These are phyloP conservation scores for Steinernema carpocapsae DNA, from an alignment of 2,888 invertebrate genomes.

Conservation along the genomic window DNA sequence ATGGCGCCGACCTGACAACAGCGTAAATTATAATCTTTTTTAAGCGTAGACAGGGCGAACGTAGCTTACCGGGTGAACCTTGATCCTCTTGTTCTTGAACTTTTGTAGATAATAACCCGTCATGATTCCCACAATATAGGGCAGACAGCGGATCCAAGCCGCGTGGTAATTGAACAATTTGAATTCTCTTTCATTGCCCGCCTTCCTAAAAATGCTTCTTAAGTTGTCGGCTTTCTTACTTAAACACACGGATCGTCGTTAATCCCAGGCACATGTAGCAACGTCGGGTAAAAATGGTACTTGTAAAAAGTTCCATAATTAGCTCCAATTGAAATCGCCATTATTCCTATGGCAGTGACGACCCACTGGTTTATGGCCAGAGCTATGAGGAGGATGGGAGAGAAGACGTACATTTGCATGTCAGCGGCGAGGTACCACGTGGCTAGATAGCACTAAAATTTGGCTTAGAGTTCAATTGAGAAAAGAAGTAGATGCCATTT, in stretches of 20 bases:
- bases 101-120: slow-evolving; percentile 69
- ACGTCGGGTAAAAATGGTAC: slow-evolving; percentile 51
- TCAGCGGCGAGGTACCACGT: slow-evolving; percentile 61
- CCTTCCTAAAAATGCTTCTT: background rate
- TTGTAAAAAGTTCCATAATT: slow-evolving; percentile 44
- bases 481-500: slow-evolving; percentile 36
- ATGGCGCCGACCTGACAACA: slow-evolving; percentile 37
- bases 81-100: slow-evolving; percentile 37
- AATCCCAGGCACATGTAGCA: slow-evolving; percentile 35
- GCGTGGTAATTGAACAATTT: slow-evolving; percentile 63
- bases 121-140: slow-evolving; percentile 69
- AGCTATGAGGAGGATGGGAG: slow-evolving; percentile 53
- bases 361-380: slow-evolving; percentile 31
- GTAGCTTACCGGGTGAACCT: slow-evolving; percentile 39
- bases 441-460: slow-evolving; percentile 47
- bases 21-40: no score
- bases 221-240: background rate
- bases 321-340: slow-evolving; percentile 43
- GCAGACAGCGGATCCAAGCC: slow-evolving; percentile 70
- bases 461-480: slow-evolving; percentile 8
- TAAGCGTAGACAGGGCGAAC: no score
- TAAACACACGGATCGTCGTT: slow-evolving; percentile 15
- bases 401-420: slow-evolving; percentile 55
- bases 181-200: slow-evolving; percentile 37
- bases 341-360: slow-evolving; percentile 39